Percentiles rank a stretch among this genome's conserved stretches.
phyloP scores from a whole-genome alignment of 2,113 vertebrate species.

The Aix galericulata region DNA sequence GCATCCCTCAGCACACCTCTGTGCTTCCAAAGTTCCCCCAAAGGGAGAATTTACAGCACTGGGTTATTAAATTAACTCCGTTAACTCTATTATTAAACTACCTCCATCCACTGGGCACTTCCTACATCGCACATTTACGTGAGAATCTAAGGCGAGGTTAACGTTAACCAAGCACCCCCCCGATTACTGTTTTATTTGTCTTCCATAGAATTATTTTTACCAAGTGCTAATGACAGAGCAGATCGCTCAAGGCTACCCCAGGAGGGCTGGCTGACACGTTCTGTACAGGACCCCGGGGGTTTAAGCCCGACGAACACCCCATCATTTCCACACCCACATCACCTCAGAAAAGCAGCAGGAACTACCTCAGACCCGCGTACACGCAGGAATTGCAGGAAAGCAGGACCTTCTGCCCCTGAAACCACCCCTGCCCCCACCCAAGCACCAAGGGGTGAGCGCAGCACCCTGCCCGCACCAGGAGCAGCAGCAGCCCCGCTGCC shows the following conservation, averaged over 20 bases:
- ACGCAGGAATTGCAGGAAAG: accelerated
- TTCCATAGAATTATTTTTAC: not conserved
- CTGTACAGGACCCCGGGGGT: too few relatives aligned
- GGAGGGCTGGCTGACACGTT: not conserved
- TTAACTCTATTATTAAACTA: not conserved
- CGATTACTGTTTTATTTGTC: accelerated
- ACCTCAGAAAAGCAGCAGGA: accelerated
- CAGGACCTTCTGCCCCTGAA: not conserved
- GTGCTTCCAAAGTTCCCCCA: not conserved
- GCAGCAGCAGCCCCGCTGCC: not conserved
- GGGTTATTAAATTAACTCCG: not conserved
- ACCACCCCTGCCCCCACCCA: accelerated
- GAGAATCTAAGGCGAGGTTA: not conserved
- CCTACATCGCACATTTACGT: not conserved
- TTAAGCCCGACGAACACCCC: not conserved
- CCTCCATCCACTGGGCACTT: accelerated
- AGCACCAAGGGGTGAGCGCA: not conserved
- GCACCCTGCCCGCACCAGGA: accelerated
- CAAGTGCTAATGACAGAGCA: not conserved
- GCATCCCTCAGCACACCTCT: not conserved
- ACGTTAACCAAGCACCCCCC: not conserved
- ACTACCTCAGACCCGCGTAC: not conserved
- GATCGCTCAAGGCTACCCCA: not conserved
- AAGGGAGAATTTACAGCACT: not conserved
- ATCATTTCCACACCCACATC: accelerated